Evolutionary conservation across 2,888 invertebrate genomes (phyloP).

Genomic region (Melipona bicolor): DNA sequence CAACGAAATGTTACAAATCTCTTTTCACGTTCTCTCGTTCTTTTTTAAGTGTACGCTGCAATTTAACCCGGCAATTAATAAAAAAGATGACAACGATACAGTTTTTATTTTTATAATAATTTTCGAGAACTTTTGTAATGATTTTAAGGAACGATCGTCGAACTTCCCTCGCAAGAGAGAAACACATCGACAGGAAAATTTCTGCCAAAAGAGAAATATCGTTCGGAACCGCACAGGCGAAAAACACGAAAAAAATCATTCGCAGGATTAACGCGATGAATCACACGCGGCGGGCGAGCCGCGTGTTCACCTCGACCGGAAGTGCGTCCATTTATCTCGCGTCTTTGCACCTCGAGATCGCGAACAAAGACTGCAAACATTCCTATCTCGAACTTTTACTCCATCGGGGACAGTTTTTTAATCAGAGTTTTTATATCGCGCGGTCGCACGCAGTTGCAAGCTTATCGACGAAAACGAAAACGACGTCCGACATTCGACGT

Average conservation of each 20-base stretch:
- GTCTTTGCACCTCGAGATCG: constrained; percentile 9
- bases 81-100: no score
- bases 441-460: neutral
- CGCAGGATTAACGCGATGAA: neutral
- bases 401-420: constrained; percentile 25
- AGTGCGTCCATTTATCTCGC: constrained; percentile 23
- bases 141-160: no score
- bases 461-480: constrained; percentile 5
- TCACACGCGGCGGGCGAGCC: neutral
- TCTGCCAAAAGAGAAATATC: neutral
- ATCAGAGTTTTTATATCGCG: constrained; percentile 22
- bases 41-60: no score
- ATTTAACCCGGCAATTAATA: no score
- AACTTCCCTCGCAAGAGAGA: no score
- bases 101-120: no score
- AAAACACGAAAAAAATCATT: neutral
- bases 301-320: constrained; percentile 1
- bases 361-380: constrained; percentile 44
- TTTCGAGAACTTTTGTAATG: no score
- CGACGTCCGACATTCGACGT: neutral
- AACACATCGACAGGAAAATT: neutral
- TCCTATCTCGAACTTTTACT: constrained; percentile 21
- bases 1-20: no score
- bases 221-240: neutral
- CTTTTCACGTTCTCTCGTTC: no score